Evolutionary conservation across 2,888 invertebrate genomes (phyloP).

Genomic region (Autographa gamma): DNA sequence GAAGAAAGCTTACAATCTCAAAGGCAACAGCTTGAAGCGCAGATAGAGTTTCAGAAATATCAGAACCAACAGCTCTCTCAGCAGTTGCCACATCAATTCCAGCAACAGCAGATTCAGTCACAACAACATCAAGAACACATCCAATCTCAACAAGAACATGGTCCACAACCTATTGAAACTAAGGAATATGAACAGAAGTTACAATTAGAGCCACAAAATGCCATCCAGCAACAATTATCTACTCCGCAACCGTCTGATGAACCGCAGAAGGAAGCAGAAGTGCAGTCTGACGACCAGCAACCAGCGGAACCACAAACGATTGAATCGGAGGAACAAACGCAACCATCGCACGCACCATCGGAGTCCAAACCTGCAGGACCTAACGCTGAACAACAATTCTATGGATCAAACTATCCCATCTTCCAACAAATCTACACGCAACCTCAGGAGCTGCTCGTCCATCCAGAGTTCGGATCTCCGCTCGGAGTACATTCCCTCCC

Average conservation of each 20-base stretch:
- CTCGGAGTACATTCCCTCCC: conserved; percentile 67
- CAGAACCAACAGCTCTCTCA: conserved; percentile 15
- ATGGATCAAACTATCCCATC: conserved; percentile 8
- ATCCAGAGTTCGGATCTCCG: conserved; percentile 32
- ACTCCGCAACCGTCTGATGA: conserved; percentile 20
- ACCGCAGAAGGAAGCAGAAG: conserved; percentile 15
- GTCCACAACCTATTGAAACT: conserved; percentile 1
- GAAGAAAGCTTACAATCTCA: neutral
- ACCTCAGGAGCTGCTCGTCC: conserved; percentile 44
- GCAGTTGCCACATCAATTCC: neutral
- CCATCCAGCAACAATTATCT: conserved; percentile 11
- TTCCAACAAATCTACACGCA: conserved; percentile 52
- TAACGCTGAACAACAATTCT: neutral
- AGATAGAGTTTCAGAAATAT: conserved; percentile 14
- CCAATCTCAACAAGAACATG: neutral
- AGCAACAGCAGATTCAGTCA: neutral
- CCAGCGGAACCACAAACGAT: conserved; percentile 5
- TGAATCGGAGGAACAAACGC: conserved; percentile 11
- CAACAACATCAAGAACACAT: conserved; percentile 8
- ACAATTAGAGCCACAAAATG: conserved; percentile 15
- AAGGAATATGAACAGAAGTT: conserved; percentile 18
- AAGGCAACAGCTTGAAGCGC: neutral
- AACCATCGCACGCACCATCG: neutral
- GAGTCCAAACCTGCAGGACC: conserved; percentile 4
- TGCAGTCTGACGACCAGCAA: conserved; percentile 10